phyloP scores from a whole-genome alignment of 2,888 invertebrate genomes.

The Diogma glabrata region DNA sequence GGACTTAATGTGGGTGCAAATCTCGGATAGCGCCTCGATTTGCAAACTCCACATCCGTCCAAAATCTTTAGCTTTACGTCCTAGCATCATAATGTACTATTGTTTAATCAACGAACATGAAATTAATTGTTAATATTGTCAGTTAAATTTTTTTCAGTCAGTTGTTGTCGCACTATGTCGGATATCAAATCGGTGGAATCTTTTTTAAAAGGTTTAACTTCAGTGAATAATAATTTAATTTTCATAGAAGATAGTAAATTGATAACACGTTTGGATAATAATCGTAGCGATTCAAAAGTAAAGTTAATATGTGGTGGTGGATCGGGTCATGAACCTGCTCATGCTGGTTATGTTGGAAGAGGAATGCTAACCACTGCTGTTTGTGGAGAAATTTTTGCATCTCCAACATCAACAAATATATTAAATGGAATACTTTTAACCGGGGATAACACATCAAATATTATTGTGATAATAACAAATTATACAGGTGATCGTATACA shows the following conservation, averaged over 20 bases:
- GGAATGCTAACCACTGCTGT: conserved; percentile 73
- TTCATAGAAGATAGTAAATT: too few species aligned
- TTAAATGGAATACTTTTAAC: conserved; percentile 14
- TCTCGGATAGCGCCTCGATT: too few species aligned
- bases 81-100: too few species aligned
- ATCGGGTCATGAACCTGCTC: conserved; percentile 67
- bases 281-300: conserved; percentile 31
- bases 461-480: conserved; percentile 62
- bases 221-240: not conserved
- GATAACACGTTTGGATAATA: conserved; percentile 29
- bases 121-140: too few species aligned
- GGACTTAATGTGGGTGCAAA: too few species aligned
- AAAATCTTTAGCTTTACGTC: too few species aligned
- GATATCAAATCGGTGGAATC: not conserved
- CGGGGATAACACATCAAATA: conserved; percentile 34
- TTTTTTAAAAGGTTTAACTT: not conserved
- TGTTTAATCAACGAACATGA: too few species aligned
- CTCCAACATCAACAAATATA: conserved; percentile 59
- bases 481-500: conserved; percentile 69
- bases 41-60: too few species aligned
- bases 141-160: too few species aligned
- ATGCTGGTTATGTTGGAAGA: conserved; percentile 58
- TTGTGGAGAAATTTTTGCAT: conserved; percentile 63
- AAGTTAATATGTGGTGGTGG: conserved; percentile 65
- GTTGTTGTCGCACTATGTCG: not conserved